A percentile compares a stretch with the other conserved stretches of the same genome.
Evolutionary conservation across 2,888 invertebrate genomes (phyloP).

Genomic region (Brachyptera risi): DNA sequence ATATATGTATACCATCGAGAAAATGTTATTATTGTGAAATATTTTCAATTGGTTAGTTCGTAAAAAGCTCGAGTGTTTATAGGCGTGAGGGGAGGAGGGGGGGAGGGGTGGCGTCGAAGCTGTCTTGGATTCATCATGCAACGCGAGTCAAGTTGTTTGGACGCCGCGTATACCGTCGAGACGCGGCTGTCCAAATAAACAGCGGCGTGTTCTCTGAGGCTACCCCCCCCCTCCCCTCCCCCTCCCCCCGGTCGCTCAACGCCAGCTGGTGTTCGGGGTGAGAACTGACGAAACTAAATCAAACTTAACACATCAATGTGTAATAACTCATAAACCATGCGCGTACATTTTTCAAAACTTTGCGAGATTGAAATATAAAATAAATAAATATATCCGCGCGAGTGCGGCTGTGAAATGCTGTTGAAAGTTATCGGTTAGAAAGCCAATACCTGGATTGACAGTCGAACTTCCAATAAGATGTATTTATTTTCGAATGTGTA

Average conservation of each 20-base stretch:
- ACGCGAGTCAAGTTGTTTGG: conserved; percentile 4
- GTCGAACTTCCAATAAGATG: too few relatives aligned
- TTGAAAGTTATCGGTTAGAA: too few relatives aligned
- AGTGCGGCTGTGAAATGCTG: too few relatives aligned
- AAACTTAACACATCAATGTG: conserved; percentile 2
- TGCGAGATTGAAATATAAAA: too few relatives aligned
- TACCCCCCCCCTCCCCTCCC: background rate
- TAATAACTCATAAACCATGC: too few relatives aligned
- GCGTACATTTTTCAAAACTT: too few relatives aligned
- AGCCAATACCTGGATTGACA: too few relatives aligned
- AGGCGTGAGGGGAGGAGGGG: background rate
- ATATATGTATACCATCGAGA: too few relatives aligned
- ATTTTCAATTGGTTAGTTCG: conserved; percentile 8
- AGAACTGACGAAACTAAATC: background rate
- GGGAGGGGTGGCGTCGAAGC: too few relatives aligned
- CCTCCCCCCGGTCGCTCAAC: background rate
- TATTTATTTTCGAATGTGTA: too few relatives aligned
- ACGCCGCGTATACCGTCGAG: background rate
- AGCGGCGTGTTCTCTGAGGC: background rate
- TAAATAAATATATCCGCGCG: too few relatives aligned
- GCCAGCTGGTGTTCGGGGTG: background rate
- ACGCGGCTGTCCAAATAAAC: conserved; percentile 13
- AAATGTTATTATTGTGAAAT: background rate
- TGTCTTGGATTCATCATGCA: background rate
- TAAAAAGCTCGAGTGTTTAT: background rate